Evolutionary conservation across 1,140 invertebrate species (phyloP), one percentile per base, ranked within the genome.

Genomic region (Macrobrachium nipponense): DNA sequence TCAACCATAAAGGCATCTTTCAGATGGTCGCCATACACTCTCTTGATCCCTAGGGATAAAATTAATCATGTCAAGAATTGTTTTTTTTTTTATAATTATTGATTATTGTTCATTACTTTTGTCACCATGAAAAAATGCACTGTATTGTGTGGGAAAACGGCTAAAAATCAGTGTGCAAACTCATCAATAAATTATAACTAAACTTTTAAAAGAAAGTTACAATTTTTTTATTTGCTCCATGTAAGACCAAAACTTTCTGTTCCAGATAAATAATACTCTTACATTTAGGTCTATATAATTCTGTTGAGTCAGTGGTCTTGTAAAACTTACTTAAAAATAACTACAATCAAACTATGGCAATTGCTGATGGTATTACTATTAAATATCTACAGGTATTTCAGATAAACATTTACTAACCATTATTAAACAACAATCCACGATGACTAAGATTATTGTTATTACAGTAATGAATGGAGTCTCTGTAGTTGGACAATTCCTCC

Each of bases 381-480:
- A n/a, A 27, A 14, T 70, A 36, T 20, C 8, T 70, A 17, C 11
- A 68, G 7, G 18, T 68, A n/a, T 70, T 70, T 10, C 27, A 23
- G 2, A 70, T 23, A 7, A 17, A 23, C 8, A 70, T 15, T 51
- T 15, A 43, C 81, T 58, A 51, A 83, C 81, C 81, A 44, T 76
- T 18, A 66, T 66, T 83, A 77, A 76, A 83, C 59, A 61, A 58
- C n/a, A 83, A n/a, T 58, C 60, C 64, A 64, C 81, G 72, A 66
- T 83, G 68, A 58, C 58, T 83, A 61, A 83, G 72, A 51, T 83
- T 83, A 36, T 77, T 27, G 36, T 83, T 59, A 77, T 83, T 83
- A n/a, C 81, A 83, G 58, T 62, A 83, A 36, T 75, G 8, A 51
- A 83, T 58, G 23, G 75, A 76, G 18, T 83, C 73, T 5, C 23